A percentile compares a stretch with the other conserved stretches of the same genome.
phyloP scores from a whole-genome alignment of 1,140 invertebrate genomes.

The Aphis craccivora region DNA sequence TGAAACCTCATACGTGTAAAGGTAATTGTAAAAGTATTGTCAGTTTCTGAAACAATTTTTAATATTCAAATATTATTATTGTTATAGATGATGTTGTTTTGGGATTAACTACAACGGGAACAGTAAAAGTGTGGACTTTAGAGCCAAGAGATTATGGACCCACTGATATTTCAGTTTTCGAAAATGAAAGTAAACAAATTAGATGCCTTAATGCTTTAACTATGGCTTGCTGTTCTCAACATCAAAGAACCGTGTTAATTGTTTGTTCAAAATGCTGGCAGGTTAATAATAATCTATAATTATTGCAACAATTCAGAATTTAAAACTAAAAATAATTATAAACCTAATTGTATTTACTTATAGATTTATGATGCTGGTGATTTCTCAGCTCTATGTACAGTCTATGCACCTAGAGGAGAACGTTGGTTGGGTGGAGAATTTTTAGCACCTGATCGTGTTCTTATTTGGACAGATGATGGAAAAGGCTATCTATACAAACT shows the following conservation, averaged over 20 bases:
- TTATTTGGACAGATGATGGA: slow-evolving; percentile 93
- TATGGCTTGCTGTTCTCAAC: slow-evolving; percentile 92
- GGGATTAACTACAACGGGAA: slow-evolving; percentile 94
- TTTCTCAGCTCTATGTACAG: slow-evolving; percentile 91
- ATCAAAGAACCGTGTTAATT: slow-evolving; percentile 95
- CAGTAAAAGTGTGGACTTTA: slow-evolving; percentile 97
- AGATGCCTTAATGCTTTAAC: slow-evolving; percentile 91
- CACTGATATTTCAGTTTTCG: slow-evolving; percentile 83
- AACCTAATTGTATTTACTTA: slow-evolving; percentile 61
- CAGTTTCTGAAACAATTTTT: background rate
- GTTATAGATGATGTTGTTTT: slow-evolving; percentile 91
- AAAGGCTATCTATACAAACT: slow-evolving; percentile 94
- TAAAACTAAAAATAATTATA: slow-evolving; percentile 14
- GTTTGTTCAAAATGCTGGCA: slow-evolving; percentile 98
- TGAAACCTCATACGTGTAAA: slow-evolving; percentile 86
- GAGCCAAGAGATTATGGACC: slow-evolving; percentile 76
- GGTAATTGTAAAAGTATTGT: slow-evolving; percentile 64
- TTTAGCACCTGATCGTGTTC: slow-evolving; percentile 84
- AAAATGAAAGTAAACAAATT: slow-evolving; percentile 98
- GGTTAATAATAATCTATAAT: slow-evolving; percentile 68
- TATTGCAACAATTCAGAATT: no score
- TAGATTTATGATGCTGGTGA: slow-evolving; percentile 90
- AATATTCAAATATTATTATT: background rate
- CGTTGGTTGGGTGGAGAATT: slow-evolving; percentile 96
- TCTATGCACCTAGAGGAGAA: slow-evolving; percentile 82